phyloP scores from a whole-genome alignment of 2,113 vertebrate species.

The Apodemus speciosus region DNA sequence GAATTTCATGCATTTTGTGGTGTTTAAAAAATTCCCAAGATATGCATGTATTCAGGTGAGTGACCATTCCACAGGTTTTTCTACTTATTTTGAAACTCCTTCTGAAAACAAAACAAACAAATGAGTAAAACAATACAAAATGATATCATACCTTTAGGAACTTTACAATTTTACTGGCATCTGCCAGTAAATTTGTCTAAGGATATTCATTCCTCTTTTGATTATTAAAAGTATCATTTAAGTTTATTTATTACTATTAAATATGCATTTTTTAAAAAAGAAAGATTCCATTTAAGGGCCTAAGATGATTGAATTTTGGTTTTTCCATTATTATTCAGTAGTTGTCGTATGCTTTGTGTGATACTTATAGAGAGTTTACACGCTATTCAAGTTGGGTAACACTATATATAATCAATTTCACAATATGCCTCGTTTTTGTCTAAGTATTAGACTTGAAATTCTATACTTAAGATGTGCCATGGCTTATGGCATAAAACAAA shows the following conservation, averaged over 20 bases:
- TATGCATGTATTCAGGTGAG: conserved; percentile 42
- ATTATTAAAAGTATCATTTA: conserved; percentile 7
- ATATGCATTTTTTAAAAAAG: background rate
- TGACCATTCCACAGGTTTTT: conserved; percentile 3
- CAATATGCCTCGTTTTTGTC: conserved; percentile 60
- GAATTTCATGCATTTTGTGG: conserved; percentile 72
- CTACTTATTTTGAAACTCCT: background rate
- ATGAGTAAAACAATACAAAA: background rate
- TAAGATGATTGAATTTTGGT: background rate
- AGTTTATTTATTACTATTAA: conserved; percentile 11
- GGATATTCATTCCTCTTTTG: background rate
- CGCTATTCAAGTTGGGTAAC: conserved; percentile 47
- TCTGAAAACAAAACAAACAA: background rate
- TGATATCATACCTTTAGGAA: conserved; percentile 1
- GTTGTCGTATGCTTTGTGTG: background rate
- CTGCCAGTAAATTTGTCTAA: background rate
- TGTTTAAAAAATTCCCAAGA: conserved; percentile 33
- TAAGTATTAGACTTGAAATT: conserved; percentile 75
- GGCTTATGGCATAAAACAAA: conserved; percentile 82
- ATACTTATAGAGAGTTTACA: conserved; percentile 6
- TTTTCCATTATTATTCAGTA: background rate
- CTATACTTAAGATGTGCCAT: conserved; percentile 80
- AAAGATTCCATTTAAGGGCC: background rate
- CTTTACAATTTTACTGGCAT: background rate
- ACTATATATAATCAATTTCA: conserved; percentile 75